These are phyloP conservation scores for Leucoma salicis DNA, from an alignment of 2,888 invertebrate genomes.

Conservation along the genomic window DNA sequence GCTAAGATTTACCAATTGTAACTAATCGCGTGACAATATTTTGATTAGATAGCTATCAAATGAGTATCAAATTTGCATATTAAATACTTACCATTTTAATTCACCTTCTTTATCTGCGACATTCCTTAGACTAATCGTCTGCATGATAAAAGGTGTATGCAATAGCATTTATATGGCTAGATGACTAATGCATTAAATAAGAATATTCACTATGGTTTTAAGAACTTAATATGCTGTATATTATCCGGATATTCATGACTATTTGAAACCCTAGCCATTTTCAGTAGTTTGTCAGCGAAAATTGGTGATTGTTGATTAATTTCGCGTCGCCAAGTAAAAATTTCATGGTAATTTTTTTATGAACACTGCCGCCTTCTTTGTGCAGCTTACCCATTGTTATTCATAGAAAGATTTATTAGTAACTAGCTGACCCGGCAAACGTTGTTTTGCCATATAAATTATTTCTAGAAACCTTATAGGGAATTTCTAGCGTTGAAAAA, in stretches of 20 bases:
- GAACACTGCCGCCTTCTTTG: slow-evolving; percentile 60
- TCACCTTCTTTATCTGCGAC: slow-evolving; percentile 34
- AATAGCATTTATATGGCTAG: too few relatives aligned
- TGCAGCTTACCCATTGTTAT: slow-evolving; percentile 52
- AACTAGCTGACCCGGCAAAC: too few relatives aligned
- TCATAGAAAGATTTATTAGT: slow-evolving; percentile 40
- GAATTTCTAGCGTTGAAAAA: too few relatives aligned
- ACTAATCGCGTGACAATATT: slow-evolving; percentile 67
- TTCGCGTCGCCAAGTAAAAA: slow-evolving; percentile 42
- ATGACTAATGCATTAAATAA: too few relatives aligned
- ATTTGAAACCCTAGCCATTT: slow-evolving; percentile 39
- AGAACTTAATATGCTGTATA: too few relatives aligned
- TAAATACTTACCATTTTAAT: slow-evolving; percentile 33
- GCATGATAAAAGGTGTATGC: slow-evolving; percentile 23
- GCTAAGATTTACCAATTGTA: slow-evolving; percentile 26
- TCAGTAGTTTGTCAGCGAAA: slow-evolving; percentile 62
- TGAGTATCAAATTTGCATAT: slow-evolving; percentile 31
- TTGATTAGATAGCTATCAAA: slow-evolving; percentile 56
- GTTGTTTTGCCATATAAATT: too few relatives aligned
- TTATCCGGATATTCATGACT: slow-evolving; percentile 45
- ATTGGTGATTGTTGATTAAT: slow-evolving; percentile 50
- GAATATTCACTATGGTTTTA: too few relatives aligned
- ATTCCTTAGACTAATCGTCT: slow-evolving; percentile 33
- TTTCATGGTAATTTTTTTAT: slow-evolving; percentile 43
- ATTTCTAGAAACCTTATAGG: too few relatives aligned